Evolutionary conservation across 2,797 vertebrate genomes (phyloP).

Genomic region (Melanotaenia pygmaea): DNA sequence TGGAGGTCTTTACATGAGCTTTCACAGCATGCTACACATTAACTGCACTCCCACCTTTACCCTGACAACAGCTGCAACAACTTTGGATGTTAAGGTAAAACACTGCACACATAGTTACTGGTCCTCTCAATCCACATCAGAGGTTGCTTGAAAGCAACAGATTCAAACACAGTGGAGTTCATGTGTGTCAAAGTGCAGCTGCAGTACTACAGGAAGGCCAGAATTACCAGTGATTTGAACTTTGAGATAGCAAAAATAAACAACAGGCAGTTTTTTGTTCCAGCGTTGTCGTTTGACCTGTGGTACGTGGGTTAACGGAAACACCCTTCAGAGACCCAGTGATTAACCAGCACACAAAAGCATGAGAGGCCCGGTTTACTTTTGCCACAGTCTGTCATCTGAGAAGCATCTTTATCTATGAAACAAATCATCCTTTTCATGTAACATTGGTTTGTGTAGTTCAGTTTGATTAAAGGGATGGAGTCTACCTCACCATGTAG

Average conservation of each 20-base stretch:
- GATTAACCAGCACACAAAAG: conserved; percentile 37
- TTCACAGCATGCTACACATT: conserved; percentile 38
- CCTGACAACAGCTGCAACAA: conserved; percentile 44
- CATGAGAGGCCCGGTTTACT: conserved; percentile 41
- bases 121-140: conserved; percentile 12
- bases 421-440: conserved; percentile 56
- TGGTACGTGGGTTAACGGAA: conserved; percentile 18
- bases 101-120: conserved; percentile 13
- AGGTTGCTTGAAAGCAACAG: conserved; percentile 6
- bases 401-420: conserved; percentile 52
- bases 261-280: conserved; percentile 47
- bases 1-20: conserved; percentile 15
- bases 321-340: conserved; percentile 51
- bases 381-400: conserved; percentile 42
- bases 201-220: conserved; percentile 64
- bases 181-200: conserved; percentile 47
- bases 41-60: conserved; percentile 15
- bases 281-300: conserved; percentile 56
- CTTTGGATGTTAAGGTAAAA: conserved; percentile 26
- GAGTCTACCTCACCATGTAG: conserved; percentile 64
- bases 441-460: conserved; percentile 32
- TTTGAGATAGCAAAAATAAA: conserved; percentile 72
- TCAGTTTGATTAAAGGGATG: conserved; percentile 43
- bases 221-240: conserved; percentile 67
- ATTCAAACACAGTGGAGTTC: conserved; percentile 19